Evolutionary conservation across 2,797 vertebrate genomes (phyloP).

Genomic region (Rhyacichthys aspro): DNA sequence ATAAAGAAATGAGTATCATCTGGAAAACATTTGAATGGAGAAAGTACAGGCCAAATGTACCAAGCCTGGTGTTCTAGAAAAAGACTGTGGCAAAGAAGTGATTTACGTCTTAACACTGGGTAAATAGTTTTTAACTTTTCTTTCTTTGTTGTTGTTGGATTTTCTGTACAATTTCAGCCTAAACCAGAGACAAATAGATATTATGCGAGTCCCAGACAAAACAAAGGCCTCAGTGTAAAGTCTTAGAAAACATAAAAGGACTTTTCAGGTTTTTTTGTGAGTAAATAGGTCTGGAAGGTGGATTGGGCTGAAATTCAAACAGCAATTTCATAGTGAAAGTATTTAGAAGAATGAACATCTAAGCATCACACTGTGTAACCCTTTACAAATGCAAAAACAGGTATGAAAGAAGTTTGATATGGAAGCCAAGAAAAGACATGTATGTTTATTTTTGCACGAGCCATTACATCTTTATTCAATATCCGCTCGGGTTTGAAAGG

Average conservation of each 20-base stretch:
- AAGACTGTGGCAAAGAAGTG: too few species aligned
- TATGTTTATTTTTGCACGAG: constrained; percentile 50
- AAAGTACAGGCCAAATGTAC: too few species aligned
- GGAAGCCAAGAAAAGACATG: constrained; percentile 19
- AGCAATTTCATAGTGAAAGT: background rate
- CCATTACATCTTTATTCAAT: constrained; percentile 71
- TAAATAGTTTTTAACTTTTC: too few species aligned
- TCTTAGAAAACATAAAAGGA: background rate
- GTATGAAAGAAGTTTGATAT: constrained; percentile 18
- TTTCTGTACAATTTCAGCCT: background rate
- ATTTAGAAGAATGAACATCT: background rate
- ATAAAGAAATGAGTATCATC: too few species aligned
- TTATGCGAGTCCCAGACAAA: background rate
- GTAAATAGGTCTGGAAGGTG: constrained; percentile 1
- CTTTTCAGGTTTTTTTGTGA: background rate
- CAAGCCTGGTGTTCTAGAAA: too few species aligned
- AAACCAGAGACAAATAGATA: background rate
- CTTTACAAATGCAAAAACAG: background rate
- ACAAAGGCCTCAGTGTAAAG: background rate
- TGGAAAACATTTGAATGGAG: too few species aligned
- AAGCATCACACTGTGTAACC: background rate
- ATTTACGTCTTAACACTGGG: too few species aligned
- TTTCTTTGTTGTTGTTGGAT: background rate
- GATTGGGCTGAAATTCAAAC: background rate
- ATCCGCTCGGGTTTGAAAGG: constrained; percentile 39